phyloP scores from a whole-genome alignment of 1,140 invertebrate genomes.

The Meteorus sp. region DNA sequence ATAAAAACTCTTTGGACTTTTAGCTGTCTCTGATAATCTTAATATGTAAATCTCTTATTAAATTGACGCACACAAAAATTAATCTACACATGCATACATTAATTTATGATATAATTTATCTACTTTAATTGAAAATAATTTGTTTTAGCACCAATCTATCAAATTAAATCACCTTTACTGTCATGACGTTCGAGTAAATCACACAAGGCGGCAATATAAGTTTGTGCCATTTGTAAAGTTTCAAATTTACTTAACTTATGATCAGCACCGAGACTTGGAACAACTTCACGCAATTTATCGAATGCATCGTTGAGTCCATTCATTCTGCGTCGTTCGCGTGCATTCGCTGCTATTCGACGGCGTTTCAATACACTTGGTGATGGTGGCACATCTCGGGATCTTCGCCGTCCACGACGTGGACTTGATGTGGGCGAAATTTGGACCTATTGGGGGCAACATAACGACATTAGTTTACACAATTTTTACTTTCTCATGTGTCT shows the following conservation, averaged over 20 bases:
- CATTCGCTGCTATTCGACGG: conserved; percentile 75
- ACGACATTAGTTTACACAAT: conserved; percentile 1
- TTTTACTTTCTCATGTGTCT: no score
- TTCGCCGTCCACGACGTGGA: conserved; percentile 47
- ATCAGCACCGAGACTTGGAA: conserved; percentile 75
- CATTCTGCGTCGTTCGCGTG: conserved; percentile 78
- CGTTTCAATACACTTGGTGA: conserved; percentile 66
- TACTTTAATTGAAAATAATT: background rate
- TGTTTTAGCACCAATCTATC: no score
- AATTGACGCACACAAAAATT: background rate
- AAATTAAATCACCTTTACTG: conserved; percentile 21
- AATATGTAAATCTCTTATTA: background rate
- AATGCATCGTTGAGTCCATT: conserved; percentile 82
- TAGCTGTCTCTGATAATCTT: conserved; percentile 23
- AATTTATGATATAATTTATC: background rate
- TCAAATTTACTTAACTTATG: conserved; percentile 85
- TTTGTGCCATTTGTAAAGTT: conserved; percentile 87
- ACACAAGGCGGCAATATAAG: conserved; percentile 75
- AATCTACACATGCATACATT: background rate
- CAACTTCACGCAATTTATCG: conserved; percentile 77
- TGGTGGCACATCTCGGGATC: conserved; percentile 54
- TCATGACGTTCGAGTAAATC: conserved; percentile 51
- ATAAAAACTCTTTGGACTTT: conserved; percentile 28
- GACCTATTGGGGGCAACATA: conserved; percentile 31
- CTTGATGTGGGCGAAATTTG: conserved; percentile 41